These are phyloP conservation scores for Podarcis cretensis DNA, from an alignment of 2,113 vertebrate species.

Conservation along the genomic window DNA sequence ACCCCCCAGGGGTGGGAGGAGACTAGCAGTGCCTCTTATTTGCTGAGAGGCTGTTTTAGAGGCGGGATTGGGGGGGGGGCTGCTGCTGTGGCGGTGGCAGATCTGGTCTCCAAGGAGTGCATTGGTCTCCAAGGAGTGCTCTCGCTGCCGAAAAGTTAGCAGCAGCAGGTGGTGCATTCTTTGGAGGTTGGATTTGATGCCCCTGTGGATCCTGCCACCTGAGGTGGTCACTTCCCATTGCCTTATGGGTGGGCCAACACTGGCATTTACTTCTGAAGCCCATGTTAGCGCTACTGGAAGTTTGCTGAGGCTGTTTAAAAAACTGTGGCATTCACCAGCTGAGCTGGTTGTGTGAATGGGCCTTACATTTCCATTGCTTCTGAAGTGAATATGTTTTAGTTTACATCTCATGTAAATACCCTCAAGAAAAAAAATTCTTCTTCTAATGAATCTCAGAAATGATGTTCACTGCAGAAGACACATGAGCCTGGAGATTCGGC, in stretches of 20 bases:
- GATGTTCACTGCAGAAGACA: fast-evolving
- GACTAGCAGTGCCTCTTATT: no score
- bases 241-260: no score
- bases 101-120: no score
- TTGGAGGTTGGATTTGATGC: not conserved
- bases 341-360: not conserved
- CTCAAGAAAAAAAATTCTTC: not conserved
- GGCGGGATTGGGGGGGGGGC: no score
- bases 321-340: not conserved
- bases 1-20: no score
- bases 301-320: not conserved
- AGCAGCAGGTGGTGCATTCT: not conserved
- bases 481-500: fast-evolving
- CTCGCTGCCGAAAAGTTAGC: no score
- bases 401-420: not conserved
- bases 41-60: no score
- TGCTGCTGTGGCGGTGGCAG: no score
- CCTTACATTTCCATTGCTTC: not conserved
- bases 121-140: no score
- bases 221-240: no score
- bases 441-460: not conserved
- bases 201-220: no score
- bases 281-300: not conserved
- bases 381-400: not conserved
- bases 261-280: no score